phyloP scores from a whole-genome alignment of 92 coral and sea anemone genomes.

The Bergia puertoricense region DNA sequence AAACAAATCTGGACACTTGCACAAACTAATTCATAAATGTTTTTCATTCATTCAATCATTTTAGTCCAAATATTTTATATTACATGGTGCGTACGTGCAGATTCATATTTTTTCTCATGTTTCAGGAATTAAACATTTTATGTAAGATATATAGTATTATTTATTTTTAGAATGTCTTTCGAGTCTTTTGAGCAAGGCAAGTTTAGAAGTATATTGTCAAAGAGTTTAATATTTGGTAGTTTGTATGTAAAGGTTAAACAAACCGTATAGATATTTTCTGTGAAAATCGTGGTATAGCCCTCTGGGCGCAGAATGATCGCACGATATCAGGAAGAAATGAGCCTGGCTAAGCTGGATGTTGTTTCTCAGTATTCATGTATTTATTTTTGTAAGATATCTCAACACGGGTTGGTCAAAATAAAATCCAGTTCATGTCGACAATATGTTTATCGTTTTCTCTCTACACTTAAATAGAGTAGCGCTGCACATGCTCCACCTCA shows the following conservation, averaged over 20 bases:
- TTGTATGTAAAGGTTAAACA: neutral
- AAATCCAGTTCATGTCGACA: neutral
- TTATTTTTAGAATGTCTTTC: neutral
- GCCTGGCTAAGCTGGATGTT: conserved; percentile 12
- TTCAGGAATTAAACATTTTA: no score
- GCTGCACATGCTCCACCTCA: neutral
- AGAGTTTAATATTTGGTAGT: neutral
- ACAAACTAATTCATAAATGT: neutral
- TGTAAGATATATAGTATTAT: neutral
- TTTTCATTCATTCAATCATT: neutral
- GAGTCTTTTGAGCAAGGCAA: neutral
- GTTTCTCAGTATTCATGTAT: conserved; percentile 2
- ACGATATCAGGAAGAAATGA: neutral
- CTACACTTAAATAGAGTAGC: neutral
- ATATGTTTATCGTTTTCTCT: neutral
- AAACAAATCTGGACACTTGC: neutral
- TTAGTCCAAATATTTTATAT: no score
- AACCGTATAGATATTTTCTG: conserved; percentile 23
- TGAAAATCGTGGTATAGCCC: conserved; percentile 26
- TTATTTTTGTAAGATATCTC: conserved; percentile 1
- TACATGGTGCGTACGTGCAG: neutral
- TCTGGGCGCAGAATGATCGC: conserved; percentile 15
- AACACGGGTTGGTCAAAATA: neutral
- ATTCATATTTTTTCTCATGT: no score
- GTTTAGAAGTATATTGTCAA: neutral